Evolutionary conservation across 2,797 vertebrate species (phyloP).

Genomic region (Prunella strophiata): DNA sequence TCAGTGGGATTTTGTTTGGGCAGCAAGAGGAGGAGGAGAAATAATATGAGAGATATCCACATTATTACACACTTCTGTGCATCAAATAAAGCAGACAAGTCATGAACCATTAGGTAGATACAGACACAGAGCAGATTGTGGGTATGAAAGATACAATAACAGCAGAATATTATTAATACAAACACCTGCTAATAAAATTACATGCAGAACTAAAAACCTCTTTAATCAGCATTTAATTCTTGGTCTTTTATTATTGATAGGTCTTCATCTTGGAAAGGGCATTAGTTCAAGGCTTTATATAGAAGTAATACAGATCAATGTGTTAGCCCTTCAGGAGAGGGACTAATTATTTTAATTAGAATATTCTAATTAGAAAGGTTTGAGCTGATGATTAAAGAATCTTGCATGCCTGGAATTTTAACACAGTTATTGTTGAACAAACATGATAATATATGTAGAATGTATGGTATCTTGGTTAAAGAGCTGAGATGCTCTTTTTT

Average conservation of each 20-base stretch:
- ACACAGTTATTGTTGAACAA: not conserved
- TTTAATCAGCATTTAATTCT: slow-evolving; percentile 25
- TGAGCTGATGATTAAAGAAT: slow-evolving; percentile 41
- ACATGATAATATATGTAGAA: not conserved
- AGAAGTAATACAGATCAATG: slow-evolving; percentile 41
- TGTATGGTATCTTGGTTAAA: not conserved
- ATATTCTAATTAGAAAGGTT: slow-evolving; percentile 55
- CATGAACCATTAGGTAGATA: not conserved
- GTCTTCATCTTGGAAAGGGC: not conserved
- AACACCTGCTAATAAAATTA: slow-evolving; percentile 8
- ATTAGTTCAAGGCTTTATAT: slow-evolving; percentile 10
- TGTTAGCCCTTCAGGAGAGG: slow-evolving; percentile 38
- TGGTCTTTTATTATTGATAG: slow-evolving; percentile 17
- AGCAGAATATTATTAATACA: not conserved
- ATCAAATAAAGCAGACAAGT: not conserved
- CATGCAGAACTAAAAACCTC: not conserved
- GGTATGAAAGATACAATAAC: not conserved
- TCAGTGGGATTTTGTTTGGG: not conserved
- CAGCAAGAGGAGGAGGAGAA: not conserved
- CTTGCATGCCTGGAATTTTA: slow-evolving; percentile 36
- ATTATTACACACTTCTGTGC: not conserved
- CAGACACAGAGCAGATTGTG: not conserved
- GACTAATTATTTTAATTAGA: slow-evolving; percentile 65
- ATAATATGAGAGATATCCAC: not conserved
- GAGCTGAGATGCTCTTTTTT: not conserved